A percentile compares a stretch with the other conserved stretches of the same genome.
These are phyloP conservation scores for Stigmatopora argus DNA, from an alignment of 2,113 vertebrate species.

Conservation along the genomic window DNA sequence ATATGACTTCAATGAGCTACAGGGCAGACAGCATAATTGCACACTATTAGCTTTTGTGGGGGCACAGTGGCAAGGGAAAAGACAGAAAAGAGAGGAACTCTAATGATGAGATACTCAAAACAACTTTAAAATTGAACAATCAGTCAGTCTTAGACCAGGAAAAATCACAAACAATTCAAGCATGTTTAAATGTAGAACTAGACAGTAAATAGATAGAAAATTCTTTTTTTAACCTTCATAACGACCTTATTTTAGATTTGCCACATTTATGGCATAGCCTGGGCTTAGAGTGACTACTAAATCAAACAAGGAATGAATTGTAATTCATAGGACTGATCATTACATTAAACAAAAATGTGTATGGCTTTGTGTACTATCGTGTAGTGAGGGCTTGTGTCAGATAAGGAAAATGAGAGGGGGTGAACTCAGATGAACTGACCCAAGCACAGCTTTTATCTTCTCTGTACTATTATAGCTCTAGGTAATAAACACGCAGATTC, in stretches of 20 bases:
- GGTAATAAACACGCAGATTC: conserved; percentile 42
- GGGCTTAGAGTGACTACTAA: not conserved
- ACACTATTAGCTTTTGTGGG: conserved; percentile 56
- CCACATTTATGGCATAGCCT: too few relatives aligned
- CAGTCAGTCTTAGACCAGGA: conserved; percentile 18
- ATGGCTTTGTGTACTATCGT: not conserved
- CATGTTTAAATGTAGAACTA: conserved; percentile 21
- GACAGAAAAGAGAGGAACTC: conserved; percentile 41
- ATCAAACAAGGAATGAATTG: not conserved
- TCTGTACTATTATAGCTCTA: conserved; percentile 33
- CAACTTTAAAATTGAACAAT: conserved; percentile 27
- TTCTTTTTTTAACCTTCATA: not conserved
- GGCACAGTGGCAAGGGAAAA: conserved; percentile 33
- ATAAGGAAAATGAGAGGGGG: conserved; percentile 23
- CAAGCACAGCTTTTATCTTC: conserved; percentile 47
- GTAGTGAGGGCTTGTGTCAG: not conserved
- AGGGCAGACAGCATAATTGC: conserved; percentile 57
- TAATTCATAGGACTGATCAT: not conserved
- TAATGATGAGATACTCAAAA: conserved; percentile 45
- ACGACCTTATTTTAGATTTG: too few relatives aligned
- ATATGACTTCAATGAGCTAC: conserved; percentile 48
- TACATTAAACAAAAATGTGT: not conserved
- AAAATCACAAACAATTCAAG: conserved; percentile 5
- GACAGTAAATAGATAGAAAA: conserved; percentile 12
- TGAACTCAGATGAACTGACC: conserved; percentile 41